A percentile compares a stretch with the other conserved stretches of the same genome.
phyloP scores from a whole-genome alignment of 2,113 vertebrate species.

The Psittacula cyanocephala region DNA sequence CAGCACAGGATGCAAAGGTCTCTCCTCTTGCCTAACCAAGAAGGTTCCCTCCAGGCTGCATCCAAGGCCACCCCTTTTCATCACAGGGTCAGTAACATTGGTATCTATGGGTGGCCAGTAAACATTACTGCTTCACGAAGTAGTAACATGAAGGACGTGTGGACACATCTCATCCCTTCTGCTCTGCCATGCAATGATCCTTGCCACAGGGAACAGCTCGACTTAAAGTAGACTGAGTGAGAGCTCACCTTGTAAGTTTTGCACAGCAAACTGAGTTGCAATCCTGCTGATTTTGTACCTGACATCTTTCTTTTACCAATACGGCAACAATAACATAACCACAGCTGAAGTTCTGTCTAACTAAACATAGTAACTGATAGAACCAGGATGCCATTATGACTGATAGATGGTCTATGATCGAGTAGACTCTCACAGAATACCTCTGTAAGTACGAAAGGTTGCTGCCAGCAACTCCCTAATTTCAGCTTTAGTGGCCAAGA shows the following conservation, averaged over 20 bases:
- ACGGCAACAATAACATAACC: background rate
- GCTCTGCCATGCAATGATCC: background rate
- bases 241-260: background rate
- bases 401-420: background rate
- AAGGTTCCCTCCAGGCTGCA: background rate
- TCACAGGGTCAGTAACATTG: too few species aligned
- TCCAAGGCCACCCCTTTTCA: background rate
- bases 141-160: background rate
- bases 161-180: background rate
- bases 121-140: background rate
- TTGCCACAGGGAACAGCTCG: background rate
- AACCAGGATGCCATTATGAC: background rate
- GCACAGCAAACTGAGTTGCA: background rate
- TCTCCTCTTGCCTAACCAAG: background rate
- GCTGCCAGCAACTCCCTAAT: background rate
- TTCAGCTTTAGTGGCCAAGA: background rate
- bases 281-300: background rate
- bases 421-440: background rate
- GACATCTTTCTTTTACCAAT: background rate
- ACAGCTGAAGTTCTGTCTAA: background rate
- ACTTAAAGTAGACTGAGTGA: background rate
- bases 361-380: background rate
- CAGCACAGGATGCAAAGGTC: background rate
- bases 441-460: background rate
- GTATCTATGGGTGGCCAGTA: rapidly evolving